Evolutionary conservation across 1,140 invertebrate species (phyloP).

Genomic region (Drosophila triauraria): DNA sequence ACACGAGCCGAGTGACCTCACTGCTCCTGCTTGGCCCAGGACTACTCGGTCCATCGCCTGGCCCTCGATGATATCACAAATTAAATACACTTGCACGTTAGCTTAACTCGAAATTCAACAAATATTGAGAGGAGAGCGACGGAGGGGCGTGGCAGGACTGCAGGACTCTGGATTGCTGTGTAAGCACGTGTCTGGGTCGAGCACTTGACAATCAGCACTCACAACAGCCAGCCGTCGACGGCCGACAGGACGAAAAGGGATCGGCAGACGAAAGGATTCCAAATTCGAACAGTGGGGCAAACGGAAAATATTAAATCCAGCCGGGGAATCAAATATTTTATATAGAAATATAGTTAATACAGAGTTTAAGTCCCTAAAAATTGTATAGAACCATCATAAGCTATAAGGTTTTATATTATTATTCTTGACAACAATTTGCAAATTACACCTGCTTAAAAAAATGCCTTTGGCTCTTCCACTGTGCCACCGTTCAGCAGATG

Average conservation of each 20-base stretch:
- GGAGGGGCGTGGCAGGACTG: conserved; percentile 14
- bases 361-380: too few species aligned
- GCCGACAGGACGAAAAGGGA: conserved; percentile 41
- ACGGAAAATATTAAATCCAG: too few species aligned
- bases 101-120: conserved; percentile 61
- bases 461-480: neutral
- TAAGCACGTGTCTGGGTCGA: conserved; percentile 74
- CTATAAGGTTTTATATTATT: too few species aligned
- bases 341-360: neutral
- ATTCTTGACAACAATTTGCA: too few species aligned
- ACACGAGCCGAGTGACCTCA: conserved; percentile 7
- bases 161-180: conserved; percentile 51
- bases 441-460: neutral
- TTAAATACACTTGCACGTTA: conserved; percentile 74
- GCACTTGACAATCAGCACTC: conserved; percentile 80
- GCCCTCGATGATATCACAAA: conserved; percentile 60
- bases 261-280: conserved; percentile 12
- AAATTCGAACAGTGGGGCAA: conserved; percentile 17
- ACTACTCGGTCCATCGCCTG: neutral
- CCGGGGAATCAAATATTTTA: fast-evolving
- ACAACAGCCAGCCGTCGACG: conserved; percentile 56
- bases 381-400: too few species aligned
- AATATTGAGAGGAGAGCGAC: conserved; percentile 33
- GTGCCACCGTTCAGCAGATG: conserved; percentile 13
- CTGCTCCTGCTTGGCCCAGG: neutral